These are phyloP conservation scores for Yponomeuta cagnagella DNA, from an alignment of 2,888 invertebrate species.

Conservation along the genomic window DNA sequence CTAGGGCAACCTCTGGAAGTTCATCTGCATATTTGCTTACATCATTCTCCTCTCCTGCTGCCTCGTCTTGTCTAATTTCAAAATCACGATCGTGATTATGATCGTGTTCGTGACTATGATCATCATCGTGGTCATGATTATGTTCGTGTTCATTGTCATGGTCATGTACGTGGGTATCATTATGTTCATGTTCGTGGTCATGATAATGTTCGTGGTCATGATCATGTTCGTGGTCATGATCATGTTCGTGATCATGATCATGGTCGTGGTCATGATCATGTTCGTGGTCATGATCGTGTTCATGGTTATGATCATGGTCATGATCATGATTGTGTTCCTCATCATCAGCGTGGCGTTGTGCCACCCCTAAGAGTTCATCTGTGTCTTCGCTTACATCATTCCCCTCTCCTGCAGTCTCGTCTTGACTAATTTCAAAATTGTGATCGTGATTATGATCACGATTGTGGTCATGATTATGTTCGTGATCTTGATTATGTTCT, in stretches of 20 bases:
- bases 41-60: not conserved
- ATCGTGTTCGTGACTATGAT: no score
- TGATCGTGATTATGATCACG: not conserved
- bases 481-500: constrained; percentile 1
- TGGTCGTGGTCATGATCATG: constrained; percentile 10
- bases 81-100: not conserved
- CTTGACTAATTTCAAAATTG: not conserved
- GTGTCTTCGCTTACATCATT: not conserved
- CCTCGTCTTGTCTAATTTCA: constrained; percentile 13
- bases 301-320: constrained; percentile 8
- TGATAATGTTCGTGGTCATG: no score
- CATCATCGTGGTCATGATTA: no score
- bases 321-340: constrained; percentile 12
- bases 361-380: constrained; percentile 4
- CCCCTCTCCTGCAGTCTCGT: not conserved
- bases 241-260: constrained; percentile 5
- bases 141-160: no score
- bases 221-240: not conserved
- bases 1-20: not conserved
- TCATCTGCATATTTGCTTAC: no score
- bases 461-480: constrained; percentile 10
- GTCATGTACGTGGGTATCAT: no score
- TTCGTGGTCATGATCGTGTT: constrained; percentile 8
- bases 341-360: constrained; percentile 2
- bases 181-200: no score